Percentiles rank a stretch among this genome's conserved stretches.
These are phyloP conservation scores for Trachelus iudaicus DNA, from an alignment of 2,888 invertebrate species.

Conservation along the genomic window DNA sequence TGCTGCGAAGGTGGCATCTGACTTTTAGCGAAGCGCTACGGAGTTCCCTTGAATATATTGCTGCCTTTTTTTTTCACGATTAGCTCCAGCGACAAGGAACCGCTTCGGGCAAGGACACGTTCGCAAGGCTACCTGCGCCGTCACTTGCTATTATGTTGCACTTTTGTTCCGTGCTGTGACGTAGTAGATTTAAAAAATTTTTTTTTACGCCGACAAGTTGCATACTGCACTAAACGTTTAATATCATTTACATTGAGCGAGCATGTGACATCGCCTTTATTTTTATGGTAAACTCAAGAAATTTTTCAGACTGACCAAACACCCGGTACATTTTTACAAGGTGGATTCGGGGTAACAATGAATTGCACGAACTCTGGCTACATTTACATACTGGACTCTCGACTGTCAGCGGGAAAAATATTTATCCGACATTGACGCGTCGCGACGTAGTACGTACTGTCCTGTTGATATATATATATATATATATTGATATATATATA, in stretches of 20 bases:
- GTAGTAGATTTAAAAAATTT: neutral
- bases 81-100: slow-evolving; percentile 21
- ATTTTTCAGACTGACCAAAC: neutral
- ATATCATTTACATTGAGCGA: neutral
- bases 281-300: neutral
- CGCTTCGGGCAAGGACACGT: slow-evolving; percentile 36
- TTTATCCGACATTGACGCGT: neutral
- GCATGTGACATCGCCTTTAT: neutral
- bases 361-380: neutral
- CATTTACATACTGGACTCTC: neutral
- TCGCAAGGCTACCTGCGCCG: slow-evolving; percentile 21
- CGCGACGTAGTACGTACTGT: neutral
- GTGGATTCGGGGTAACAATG: neutral
- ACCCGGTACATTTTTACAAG: neutral
- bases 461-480: neutral
- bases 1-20: neutral
- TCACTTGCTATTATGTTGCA: slow-evolving; percentile 18
- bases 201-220: neutral
- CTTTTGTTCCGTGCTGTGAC: slow-evolving; percentile 7
- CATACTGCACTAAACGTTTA: neutral
- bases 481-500: neutral
- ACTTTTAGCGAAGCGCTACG: neutral
- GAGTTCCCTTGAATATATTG: neutral
- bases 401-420: slow-evolving; percentile 5
- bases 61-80: neutral